A percentile compares a stretch with the other conserved stretches of the same genome.
Evolutionary conservation across 2,888 invertebrate species (phyloP).

Genomic region (Xestia c-nigrum): DNA sequence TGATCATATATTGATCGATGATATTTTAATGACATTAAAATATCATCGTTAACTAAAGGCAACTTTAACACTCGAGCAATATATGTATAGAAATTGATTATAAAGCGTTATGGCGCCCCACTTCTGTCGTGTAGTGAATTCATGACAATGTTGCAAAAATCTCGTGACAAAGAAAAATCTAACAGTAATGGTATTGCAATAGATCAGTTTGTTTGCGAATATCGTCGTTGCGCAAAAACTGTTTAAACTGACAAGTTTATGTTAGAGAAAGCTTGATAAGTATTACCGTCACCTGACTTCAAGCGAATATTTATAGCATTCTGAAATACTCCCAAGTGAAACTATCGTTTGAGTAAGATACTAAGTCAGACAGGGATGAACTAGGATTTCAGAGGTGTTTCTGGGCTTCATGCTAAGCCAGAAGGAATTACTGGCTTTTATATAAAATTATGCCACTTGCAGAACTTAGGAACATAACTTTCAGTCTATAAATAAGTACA

Average conservation of each 20-base stretch:
- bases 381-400: conserved; percentile 31
- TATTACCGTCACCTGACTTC: conserved; percentile 21
- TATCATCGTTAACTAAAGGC: neutral
- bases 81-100: neutral
- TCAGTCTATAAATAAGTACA: neutral
- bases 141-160: conserved; percentile 16
- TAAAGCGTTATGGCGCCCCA: conserved; percentile 19
- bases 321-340: conserved; percentile 34
- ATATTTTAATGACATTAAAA: neutral
- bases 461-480: conserved; percentile 1
- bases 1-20: no score
- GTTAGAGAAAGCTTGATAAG: conserved; percentile 52
- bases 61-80: neutral
- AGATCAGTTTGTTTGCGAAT: conserved; percentile 42
- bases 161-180: conserved; percentile 44
- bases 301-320: conserved; percentile 29
- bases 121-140: conserved; percentile 2
- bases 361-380: conserved; percentile 33
- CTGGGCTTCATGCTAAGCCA: conserved; percentile 9
- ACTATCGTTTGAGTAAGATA: conserved; percentile 24
- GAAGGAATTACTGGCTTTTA: conserved; percentile 23
- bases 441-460: conserved; percentile 13
- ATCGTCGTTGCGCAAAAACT: conserved; percentile 50
- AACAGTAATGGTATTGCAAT: conserved; percentile 50
- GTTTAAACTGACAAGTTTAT: conserved; percentile 52